Evolutionary conservation across 2,797 vertebrate species (phyloP).

Genomic region (Characodon lateralis): DNA sequence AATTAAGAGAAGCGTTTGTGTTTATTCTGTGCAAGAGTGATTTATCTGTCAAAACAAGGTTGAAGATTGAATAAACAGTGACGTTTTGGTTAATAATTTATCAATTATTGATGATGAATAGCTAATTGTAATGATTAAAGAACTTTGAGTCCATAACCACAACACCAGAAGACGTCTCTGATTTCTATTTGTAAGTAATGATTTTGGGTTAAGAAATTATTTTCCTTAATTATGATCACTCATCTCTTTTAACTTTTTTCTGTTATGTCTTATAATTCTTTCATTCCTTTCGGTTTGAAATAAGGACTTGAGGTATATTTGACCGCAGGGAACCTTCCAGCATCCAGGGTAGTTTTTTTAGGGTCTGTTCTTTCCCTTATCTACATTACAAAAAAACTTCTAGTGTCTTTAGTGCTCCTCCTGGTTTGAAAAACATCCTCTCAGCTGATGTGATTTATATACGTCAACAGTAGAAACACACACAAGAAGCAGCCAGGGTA

Average conservation of each 20-base stretch:
- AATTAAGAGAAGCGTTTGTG: too few species aligned
- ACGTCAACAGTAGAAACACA: not conserved
- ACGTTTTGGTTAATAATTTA: too few species aligned
- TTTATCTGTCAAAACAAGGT: too few species aligned
- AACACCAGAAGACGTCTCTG: too few species aligned
- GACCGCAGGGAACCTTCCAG: not conserved
- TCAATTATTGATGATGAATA: too few species aligned
- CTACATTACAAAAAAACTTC: not conserved
- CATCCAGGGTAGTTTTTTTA: not conserved
- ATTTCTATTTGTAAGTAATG: too few species aligned
- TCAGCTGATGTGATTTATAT: not conserved
- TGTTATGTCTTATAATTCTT: not conserved
- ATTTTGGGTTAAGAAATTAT: too few species aligned
- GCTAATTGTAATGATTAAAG: too few species aligned
- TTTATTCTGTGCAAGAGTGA: too few species aligned
- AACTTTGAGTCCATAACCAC: too few species aligned
- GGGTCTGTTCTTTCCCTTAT: not conserved
- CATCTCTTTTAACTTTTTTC: not conserved
- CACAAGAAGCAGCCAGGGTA: not conserved
- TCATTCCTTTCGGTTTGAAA: not conserved
- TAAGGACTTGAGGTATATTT: not conserved
- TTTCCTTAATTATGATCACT: too few species aligned
- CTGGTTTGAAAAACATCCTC: not conserved
- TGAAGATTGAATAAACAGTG: too few species aligned
- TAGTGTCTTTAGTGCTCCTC: not conserved